Conservation (phyloP, 1,140 invertebrate species). For the Lethrus apterus region DNA sequence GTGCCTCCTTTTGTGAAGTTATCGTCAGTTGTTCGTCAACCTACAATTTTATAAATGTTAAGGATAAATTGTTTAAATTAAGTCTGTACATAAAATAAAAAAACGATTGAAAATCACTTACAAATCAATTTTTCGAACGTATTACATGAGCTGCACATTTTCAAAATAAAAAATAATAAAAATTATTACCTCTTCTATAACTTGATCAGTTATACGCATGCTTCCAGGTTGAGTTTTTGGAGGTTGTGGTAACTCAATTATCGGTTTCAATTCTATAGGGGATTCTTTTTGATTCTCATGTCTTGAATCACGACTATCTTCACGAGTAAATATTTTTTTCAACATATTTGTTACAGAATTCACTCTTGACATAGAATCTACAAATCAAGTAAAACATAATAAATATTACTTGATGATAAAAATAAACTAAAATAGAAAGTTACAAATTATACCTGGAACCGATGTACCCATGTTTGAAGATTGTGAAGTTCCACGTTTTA, state of each 20-base stretch:
- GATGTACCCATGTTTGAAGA: slow-evolving; percentile 43
- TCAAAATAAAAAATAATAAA: not conserved
- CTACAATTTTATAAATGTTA: too few relatives aligned
- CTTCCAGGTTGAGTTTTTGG: slow-evolving; percentile 21
- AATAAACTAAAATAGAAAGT: not conserved
- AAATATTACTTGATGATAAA: slow-evolving; percentile 2
- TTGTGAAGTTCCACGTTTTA: slow-evolving; percentile 41
- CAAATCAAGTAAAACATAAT: too few relatives aligned
- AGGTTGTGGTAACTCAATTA: slow-evolving; percentile 35
- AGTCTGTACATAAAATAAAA: slow-evolving; percentile 2
- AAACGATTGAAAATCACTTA: not conserved
- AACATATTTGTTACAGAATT: slow-evolving; percentile 68
- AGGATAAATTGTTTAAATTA: too few relatives aligned
- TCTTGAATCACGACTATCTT: slow-evolving; percentile 37
- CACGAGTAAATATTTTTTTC: slow-evolving; percentile 65
- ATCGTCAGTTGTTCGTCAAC: slow-evolving; percentile 72
- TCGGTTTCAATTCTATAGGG: slow-evolving; percentile 31
- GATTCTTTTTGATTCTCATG: slow-evolving; percentile 34
- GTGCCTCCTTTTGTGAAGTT: slow-evolving; percentile 56
- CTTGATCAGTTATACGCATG: slow-evolving; percentile 59
- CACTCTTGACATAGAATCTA: slow-evolving; percentile 57
- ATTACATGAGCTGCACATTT: not conserved
- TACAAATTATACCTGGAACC: slow-evolving; percentile 32
- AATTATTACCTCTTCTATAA: slow-evolving; percentile 72
- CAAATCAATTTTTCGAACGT: not conserved